Evolutionary conservation across 2,888 invertebrate species (phyloP).

Genomic region (Apomyelois bistriatella): DNA sequence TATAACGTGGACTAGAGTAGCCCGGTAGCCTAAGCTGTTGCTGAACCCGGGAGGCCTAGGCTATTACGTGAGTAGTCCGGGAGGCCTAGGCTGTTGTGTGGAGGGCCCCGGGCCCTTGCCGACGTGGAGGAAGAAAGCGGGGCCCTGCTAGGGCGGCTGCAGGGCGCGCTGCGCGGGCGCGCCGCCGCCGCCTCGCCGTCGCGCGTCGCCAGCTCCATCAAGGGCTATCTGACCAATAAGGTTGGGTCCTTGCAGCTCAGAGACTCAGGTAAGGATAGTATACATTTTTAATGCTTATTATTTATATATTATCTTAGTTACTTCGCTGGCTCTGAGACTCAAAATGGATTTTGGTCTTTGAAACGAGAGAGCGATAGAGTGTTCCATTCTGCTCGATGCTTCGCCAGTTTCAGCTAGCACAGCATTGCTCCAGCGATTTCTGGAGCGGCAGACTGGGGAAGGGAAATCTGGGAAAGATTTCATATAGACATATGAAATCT

Average conservation of each 20-base stretch:
- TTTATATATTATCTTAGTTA: neutral
- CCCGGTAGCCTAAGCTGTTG: no score
- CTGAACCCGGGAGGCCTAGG: conserved; percentile 5
- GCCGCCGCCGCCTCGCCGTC: conserved; percentile 84
- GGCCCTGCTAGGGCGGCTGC: conserved; percentile 83
- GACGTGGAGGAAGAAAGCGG: conserved; percentile 74
- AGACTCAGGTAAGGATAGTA: conserved; percentile 83
- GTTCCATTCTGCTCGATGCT: no score
- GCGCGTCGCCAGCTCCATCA: conserved; percentile 86
- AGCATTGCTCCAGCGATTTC: no score
- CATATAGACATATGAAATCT: no score
- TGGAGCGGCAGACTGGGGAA: no score
- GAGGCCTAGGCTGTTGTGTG: conserved; percentile 15
- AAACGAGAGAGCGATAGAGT: no score
- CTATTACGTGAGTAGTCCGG: conserved; percentile 17
- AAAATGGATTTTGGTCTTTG: no score
- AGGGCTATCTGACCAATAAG: conserved; percentile 85
- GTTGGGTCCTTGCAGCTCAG: conserved; percentile 84
- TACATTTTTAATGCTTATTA: neutral
- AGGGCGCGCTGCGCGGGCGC: conserved; percentile 84
- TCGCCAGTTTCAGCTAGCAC: no score
- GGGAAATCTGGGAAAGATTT: no score
- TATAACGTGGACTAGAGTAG: no score
- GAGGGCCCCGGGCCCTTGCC: conserved; percentile 49
- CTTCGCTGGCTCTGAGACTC: no score